Percentiles rank a stretch among this genome's conserved stretches.
Conservation (phyloP, 23 tunicate genomes). For the Ascidia mentula region DNA sequence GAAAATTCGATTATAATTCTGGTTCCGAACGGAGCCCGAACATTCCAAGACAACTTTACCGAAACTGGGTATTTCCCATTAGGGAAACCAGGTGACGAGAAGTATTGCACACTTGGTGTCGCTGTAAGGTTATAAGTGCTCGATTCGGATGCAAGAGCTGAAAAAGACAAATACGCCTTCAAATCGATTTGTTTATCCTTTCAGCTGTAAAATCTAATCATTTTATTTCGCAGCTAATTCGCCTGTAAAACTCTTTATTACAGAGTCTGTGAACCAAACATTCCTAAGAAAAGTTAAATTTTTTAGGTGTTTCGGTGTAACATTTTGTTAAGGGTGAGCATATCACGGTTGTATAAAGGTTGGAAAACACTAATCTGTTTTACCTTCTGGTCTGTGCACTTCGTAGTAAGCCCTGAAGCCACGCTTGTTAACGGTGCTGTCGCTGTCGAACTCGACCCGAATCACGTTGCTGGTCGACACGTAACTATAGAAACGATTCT, state of each 20-base stretch:
- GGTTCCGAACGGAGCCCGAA: background rate
- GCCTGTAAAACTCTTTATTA: no score
- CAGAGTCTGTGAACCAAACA: no score
- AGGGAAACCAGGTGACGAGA: background rate
- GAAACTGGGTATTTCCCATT: background rate
- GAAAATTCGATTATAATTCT: background rate
- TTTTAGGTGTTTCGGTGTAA: no score
- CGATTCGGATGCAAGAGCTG: background rate
- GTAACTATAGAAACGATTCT: background rate
- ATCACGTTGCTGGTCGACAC: slow-evolving; percentile 12
- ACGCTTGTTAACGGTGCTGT: background rate
- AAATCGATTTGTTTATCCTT: no score
- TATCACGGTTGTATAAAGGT: background rate
- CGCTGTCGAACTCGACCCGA: slow-evolving; percentile 14
- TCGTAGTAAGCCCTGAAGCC: slow-evolving; percentile 10
- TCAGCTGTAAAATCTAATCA: no score
- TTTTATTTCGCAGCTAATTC: no score
- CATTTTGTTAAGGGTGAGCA: no score
- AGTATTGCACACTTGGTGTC: background rate
- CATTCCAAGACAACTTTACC: background rate
- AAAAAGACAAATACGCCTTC: no score
- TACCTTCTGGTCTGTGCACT: slow-evolving; percentile 1
- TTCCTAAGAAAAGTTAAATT: no score
- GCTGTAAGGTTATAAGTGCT: background rate
- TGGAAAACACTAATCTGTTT: background rate